Evolutionary conservation across 2,888 invertebrate genomes (phyloP), one percentile per base, ranked within the genome.

Genomic region (Leptopilina syphax): DNA sequence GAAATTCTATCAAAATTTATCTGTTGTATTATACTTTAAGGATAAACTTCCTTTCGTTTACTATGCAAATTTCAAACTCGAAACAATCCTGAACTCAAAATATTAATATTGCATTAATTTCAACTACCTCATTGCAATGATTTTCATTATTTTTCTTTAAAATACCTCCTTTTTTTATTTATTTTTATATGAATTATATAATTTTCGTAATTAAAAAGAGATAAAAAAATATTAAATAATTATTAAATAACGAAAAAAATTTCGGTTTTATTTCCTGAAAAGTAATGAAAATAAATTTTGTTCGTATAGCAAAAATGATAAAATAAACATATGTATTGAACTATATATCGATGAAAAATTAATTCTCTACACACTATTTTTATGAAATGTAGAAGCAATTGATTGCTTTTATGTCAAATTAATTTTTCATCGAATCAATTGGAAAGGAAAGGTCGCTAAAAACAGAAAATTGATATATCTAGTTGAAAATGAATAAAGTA

Each of bases 21-120:
- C 44, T 63, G 9, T 63, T 63, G 63, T 63, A 44, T 63, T 63
- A 34, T 34, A 8, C 63, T 63, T 63, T 8, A 63, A 18, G 63
- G 63, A 63, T 63, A 7, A 18, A 63, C 63, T 63, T 24, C 24
- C 63, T 63, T 63, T 24, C 63, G 63, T 63, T 63, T 27, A 63
- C 63, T 24, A 63, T 63, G 63, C 18, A 63, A 63, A 63, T 63
- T 63, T 18, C 7, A 63, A 63, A 63, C 63, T 63, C 8, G 63
- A 63, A 63, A 63, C 24, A 63, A 63, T 18, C 63, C 63, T 63
- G 24, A 63, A 18, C n/a, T 60, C n/a, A 60, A 60, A 60, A 60
- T 18, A 60, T n/a, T 60, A 60, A 60, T 60, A 18, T 60, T n/a
- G 60, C 24, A 18, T 63, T 63, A 24, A 24, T 63, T 18, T 24